Percentiles rank a stretch among this genome's conserved stretches.
Evolutionary conservation across 2,113 vertebrate genomes (phyloP).

Genomic region (Gymnarchus niloticus): DNA sequence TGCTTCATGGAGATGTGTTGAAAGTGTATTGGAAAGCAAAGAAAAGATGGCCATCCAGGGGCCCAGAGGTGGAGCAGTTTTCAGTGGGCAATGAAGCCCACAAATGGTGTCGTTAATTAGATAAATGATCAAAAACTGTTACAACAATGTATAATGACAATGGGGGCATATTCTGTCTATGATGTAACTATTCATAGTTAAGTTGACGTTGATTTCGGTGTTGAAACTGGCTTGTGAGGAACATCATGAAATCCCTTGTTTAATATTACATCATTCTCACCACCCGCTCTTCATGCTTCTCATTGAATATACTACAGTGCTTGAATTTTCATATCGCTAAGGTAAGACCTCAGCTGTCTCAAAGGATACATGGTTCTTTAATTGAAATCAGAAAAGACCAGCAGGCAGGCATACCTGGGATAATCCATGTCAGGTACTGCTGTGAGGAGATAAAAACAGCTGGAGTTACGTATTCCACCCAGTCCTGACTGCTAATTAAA

Average conservation of each 20-base stretch:
- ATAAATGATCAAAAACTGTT: not conserved
- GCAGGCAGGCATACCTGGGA: not conserved
- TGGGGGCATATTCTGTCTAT: not conserved
- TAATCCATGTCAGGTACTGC: not conserved
- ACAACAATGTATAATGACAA: not conserved
- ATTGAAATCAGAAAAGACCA: not conserved
- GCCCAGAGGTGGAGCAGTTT: not conserved
- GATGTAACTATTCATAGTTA: not conserved
- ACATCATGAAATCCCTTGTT: not conserved
- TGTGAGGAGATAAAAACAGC: not conserved
- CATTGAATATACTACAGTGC: not conserved
- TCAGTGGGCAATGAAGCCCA: not conserved
- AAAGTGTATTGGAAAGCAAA: not conserved
- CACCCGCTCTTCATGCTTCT: not conserved
- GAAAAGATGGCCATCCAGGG: not conserved
- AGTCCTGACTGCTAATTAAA: slow-evolving; percentile 2
- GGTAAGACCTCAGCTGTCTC: not conserved
- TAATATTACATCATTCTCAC: not conserved
- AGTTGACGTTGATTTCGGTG: not conserved
- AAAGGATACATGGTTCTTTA: not conserved
- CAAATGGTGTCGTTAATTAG: not conserved
- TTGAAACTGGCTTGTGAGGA: not conserved
- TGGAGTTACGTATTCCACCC: not conserved
- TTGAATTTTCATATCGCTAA: not conserved
- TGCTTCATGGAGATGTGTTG: not conserved